A percentile compares a stretch with the other conserved stretches of the same genome.
phyloP scores from a whole-genome alignment of 1,140 invertebrate species.

The Semibalanus balanoides region DNA sequence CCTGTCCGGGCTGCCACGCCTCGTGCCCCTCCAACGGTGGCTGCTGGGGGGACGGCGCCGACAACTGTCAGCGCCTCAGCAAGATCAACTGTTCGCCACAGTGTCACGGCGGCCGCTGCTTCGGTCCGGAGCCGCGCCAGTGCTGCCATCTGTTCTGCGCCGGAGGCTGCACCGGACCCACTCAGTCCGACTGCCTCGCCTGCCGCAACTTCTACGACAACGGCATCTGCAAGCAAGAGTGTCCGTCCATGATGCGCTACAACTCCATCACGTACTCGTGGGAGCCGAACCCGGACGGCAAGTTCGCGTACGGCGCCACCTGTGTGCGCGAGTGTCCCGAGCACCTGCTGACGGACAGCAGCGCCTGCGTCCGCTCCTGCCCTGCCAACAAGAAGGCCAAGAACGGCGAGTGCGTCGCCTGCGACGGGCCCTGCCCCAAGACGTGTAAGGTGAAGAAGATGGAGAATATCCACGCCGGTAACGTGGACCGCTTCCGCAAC shows the following conservation, averaged over 20 bases:
- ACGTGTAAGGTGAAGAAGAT: conserved; percentile 49
- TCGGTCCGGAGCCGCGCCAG: conserved; percentile 72
- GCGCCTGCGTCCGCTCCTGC: conserved; percentile 86
- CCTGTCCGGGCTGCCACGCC: conserved; percentile 45
- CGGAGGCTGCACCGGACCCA: conserved; percentile 83
- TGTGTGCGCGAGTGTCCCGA: conserved; percentile 91
- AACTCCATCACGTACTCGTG: conserved; percentile 79
- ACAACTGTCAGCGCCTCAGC: conserved; percentile 91
- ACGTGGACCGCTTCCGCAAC: conserved; percentile 73
- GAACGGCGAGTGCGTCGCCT: conserved; percentile 79
- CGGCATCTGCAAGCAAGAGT: conserved; percentile 86
- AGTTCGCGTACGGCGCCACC: conserved; percentile 89
- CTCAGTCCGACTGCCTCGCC: conserved; percentile 82
- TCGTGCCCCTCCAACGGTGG: conserved; percentile 51
- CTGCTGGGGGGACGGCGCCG: conserved; percentile 84
- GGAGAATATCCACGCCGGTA: conserved; percentile 56
- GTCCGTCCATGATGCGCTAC: conserved; percentile 84
- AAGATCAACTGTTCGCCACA: conserved; percentile 86
- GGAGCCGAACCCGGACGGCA: conserved; percentile 84
- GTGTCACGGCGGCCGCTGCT: conserved; percentile 83
- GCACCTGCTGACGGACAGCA: conserved; percentile 80
- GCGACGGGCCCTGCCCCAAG: conserved; percentile 89
- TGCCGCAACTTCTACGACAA: conserved; percentile 93
- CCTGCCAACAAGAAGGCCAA: conserved; percentile 72
- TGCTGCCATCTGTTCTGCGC: conserved; percentile 95